phyloP scores from a whole-genome alignment of 2,113 vertebrate genomes.

The Vanacampus margaritifer region DNA sequence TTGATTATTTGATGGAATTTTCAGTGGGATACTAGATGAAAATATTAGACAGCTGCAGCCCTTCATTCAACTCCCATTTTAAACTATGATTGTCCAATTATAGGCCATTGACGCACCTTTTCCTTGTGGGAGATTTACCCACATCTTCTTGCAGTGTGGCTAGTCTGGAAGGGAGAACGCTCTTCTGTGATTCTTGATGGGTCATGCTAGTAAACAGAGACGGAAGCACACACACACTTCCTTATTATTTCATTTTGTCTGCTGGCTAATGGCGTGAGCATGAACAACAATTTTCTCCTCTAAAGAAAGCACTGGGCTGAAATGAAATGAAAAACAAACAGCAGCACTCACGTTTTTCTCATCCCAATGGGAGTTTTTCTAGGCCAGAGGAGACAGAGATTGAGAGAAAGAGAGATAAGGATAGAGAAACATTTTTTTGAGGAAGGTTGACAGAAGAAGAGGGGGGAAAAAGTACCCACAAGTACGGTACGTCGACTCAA shows the following conservation, averaged over 20 bases:
- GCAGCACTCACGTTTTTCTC: slow-evolving; percentile 77
- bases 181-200: slow-evolving; percentile 85
- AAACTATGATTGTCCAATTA: not conserved
- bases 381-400: slow-evolving; percentile 60
- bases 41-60: no score
- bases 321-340: slow-evolving; percentile 48
- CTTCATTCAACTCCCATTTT: not conserved
- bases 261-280: slow-evolving; percentile 10
- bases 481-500: not conserved
- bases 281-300: slow-evolving; percentile 22
- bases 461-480: slow-evolving; percentile 20
- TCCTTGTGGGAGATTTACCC: slow-evolving; percentile 90
- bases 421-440: slow-evolving; percentile 43
- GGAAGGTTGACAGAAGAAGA: slow-evolving; percentile 32
- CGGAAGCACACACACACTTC: not conserved
- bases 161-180: slow-evolving; percentile 79
- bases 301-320: slow-evolving; percentile 24
- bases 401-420: slow-evolving; percentile 39
- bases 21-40: no score
- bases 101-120: slow-evolving; percentile 73
- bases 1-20: no score
- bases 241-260: not conserved
- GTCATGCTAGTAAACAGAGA: slow-evolving; percentile 77
- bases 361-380: slow-evolving; percentile 81
- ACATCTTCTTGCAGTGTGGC: slow-evolving; percentile 87